Evolutionary conservation across 2,113 vertebrate species (phyloP), one percentile per base, ranked within the genome.

Genomic region (Catharus fuscescens): DNA sequence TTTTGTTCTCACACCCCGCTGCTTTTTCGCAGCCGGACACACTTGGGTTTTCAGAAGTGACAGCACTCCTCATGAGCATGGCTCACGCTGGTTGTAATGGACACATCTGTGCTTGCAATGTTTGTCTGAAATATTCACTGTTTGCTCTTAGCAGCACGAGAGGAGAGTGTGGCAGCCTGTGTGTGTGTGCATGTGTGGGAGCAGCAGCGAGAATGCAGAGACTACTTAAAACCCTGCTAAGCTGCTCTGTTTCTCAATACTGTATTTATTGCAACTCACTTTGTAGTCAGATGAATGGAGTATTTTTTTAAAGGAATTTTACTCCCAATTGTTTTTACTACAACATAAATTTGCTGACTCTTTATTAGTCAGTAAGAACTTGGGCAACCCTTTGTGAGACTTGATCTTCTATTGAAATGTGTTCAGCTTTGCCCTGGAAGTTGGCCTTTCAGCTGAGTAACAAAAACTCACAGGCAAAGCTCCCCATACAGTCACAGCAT

Each of bases 1-100:
- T 97, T 97, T 97, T 97, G 97, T 97, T 97, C 97, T 97, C 95
- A 92, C 95, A 97, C 93, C 96, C 96, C 95, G 95, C 96, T 94
- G 97, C 47, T 96, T 95, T 92, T 95, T 97, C 93, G 8, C 88
- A 94, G 91, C 71, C 86, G 17, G 93, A 92, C 77, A 86, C 69
- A 69, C 72, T 70, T 59, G 94, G 84, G 73, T 82, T 97, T 97
- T 96, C 96, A 95, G 95, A 97, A 97, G 96, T 97, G 96, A 96
- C 96, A 95, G 96, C 7, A 23, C 92, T 96, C 93, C 84, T 96
- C 86, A 50, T 77, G 86, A 97, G 95, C 80, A 48, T 18, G 36
- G 79, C 48, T 96, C 97, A 97, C 5, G 94, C 95, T 97, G 96
- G 59, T 91, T 97, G 64, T 97, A 97, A 97, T 97, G 96, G 96